Base-by-base conservation (phyloP, 2,113 vertebrate species). In the Dendrocopos noguchii region DNA sequence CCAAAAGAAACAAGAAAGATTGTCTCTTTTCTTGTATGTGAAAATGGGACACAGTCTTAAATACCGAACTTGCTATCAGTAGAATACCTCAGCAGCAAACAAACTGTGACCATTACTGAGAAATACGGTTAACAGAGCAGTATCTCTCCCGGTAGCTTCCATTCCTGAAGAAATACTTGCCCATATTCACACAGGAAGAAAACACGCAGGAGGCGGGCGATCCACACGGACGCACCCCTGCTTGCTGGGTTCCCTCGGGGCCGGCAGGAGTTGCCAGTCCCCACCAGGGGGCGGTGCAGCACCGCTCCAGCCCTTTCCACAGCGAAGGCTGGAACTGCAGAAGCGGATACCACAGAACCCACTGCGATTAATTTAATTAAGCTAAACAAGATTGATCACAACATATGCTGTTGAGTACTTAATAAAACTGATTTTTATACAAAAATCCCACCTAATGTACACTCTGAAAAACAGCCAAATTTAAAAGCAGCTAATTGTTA, bases 281-380 rank as follows among this genome's bases (percentile, higher is more conserved):
- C 95, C 95, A 22, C 93, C 36, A 91, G 96, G 25, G 67, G 88
- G 95, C 34, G 92, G 12, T 42, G n/a, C 80, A 87, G 70, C 39
- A 79, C 25, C 9, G 44, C 73, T 68, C 29, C 44, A 80, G 44
- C 25, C 52, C n/a, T 9, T 2, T 4, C 19, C 34, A 7, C 46
- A 7, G 33, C 6, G 27, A 16, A 6, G 1, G 12, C 50, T 52
- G 22, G 22, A 52, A 52, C 50, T 12, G 50, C 50, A 52, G 22
- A 25, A 52, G 50, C 50, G 22, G 50, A 12, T 5, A 36, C 24
- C 15, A 3, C 3, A 63, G n/a, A 34, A 2, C 11, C 11, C 44
- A 12, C 53, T 47, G 4, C 25, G 15, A 20, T 7, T 11, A n/a
- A 31, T 46, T 19, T 60, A 4, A 6, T 7, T 39, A 2, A 15